Percentiles rank a stretch among this genome's conserved stretches.
These are phyloP conservation scores for Solen grandis DNA, from an alignment of 1,140 invertebrate genomes.

Conservation along the genomic window DNA sequence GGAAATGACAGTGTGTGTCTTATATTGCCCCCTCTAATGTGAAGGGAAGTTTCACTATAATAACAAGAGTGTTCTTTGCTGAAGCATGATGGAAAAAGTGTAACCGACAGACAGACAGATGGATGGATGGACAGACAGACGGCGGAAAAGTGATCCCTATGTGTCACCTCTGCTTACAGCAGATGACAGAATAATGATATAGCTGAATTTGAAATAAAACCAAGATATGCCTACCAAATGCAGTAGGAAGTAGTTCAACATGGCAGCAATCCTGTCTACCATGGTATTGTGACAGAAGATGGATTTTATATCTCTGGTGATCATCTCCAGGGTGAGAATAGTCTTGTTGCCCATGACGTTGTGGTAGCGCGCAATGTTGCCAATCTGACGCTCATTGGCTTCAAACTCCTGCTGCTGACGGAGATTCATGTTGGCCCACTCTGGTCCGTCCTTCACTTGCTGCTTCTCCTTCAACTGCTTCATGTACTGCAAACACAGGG, in stretches of 20 bases:
- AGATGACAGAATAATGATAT: no score
- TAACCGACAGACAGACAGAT: no score
- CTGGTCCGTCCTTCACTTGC: slow-evolving; percentile 85
- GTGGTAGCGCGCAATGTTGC: slow-evolving; percentile 93
- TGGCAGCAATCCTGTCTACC: slow-evolving; percentile 95
- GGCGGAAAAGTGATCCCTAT: no score
- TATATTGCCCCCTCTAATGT: no score
- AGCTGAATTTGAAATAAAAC: no score
- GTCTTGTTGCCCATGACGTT: slow-evolving; percentile 96
- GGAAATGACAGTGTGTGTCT: no score
- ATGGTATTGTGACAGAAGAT: slow-evolving; percentile 95
- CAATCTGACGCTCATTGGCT: slow-evolving; percentile 88
- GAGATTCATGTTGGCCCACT: slow-evolving; percentile 87
- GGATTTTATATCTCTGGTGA: slow-evolving; percentile 90
- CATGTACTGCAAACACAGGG: slow-evolving; percentile 81
- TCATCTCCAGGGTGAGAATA: slow-evolving; percentile 90
- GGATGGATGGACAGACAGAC: no score
- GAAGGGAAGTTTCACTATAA: no score
- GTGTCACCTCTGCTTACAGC: no score
- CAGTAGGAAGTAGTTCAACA: slow-evolving; percentile 97
- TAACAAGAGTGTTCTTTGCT: no score
- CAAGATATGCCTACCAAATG: slow-evolving; percentile 88
- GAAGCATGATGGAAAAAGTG: no score
- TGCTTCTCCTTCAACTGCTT: slow-evolving; percentile 82
- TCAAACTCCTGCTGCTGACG: slow-evolving; percentile 89